phyloP scores from a whole-genome alignment of 2,113 vertebrate species.

The Gallinago jamesoni region DNA sequence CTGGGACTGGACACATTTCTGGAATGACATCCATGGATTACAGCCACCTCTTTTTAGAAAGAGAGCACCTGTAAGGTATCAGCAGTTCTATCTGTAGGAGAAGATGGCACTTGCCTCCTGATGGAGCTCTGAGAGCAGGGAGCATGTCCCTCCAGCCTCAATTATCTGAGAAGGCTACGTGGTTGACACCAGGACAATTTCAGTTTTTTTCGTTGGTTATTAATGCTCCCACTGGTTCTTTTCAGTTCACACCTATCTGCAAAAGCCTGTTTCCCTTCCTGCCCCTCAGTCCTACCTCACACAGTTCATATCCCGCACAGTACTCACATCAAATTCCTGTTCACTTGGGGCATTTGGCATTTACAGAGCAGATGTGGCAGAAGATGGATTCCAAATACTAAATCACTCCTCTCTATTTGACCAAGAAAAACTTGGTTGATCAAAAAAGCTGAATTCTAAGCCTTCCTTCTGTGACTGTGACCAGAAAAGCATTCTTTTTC shows the following conservation, averaged over 20 bases:
- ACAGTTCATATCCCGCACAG: neutral
- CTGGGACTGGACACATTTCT: neutral
- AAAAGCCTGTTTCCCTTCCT: neutral
- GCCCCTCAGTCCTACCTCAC: neutral
- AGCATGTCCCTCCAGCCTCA: neutral
- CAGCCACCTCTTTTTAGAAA: neutral
- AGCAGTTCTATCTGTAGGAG: neutral
- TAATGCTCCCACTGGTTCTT: neutral
- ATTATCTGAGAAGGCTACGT: rapidly evolving
- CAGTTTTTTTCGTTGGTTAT: neutral
- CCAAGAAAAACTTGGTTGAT: neutral
- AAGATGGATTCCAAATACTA: neutral
- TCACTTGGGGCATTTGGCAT: neutral
- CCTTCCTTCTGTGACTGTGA: neutral
- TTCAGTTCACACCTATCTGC: neutral
- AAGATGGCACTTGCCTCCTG: neutral
- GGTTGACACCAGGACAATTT: neutral
- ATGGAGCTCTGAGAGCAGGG: neutral
- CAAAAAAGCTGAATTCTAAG: neutral
- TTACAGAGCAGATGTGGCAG: neutral
- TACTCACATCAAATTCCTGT: neutral
- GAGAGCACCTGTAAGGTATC: neutral
- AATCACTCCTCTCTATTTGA: neutral
- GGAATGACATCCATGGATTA: neutral
- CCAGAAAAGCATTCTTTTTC: neutral